Base-by-base conservation (phyloP, 2,797 vertebrate genomes). In the Alauda arvensis region DNA sequence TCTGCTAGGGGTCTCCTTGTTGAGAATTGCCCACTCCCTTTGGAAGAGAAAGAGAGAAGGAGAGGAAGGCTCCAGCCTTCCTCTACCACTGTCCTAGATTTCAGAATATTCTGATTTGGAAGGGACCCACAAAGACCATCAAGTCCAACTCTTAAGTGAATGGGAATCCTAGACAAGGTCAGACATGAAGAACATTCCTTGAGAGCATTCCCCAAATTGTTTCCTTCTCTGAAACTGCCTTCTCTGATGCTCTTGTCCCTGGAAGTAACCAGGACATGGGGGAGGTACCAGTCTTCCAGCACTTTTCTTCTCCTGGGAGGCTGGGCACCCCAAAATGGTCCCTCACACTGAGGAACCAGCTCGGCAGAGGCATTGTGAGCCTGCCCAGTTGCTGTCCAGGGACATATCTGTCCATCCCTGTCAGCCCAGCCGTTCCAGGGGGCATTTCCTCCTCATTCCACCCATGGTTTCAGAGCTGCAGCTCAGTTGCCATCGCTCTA, bases 401-500 rank as follows among this genome's bases (percentile, higher is more conserved):
- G 31, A 34, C 3, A 3, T 2, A 0, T 6, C 1, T 31, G 25
- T 43, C 86, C 33, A 4, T 59, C 60, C 65, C 21, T 2, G 0
- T 48, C 53, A 52, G 34, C 33, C 48, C 15, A 0, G n/a, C 79
- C 28, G 52, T 48, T 75, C 59, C 76, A 25, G 34, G 8, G 24
- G 6, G 17, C 45, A 8, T 71, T 83, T 42, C 62, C 51, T 7
- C 49, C 57, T 79, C 0, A 0, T 46, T 67, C 34, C 53, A 9
- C 55, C 12, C 12, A 2, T 0, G 2, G 5, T 75, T 67, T 63
- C 2, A 0, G 55, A 78, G 55, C 57, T n/a, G 21, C 5, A 0
- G n/a, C 55, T 83, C 39, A 18, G 23, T 26, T 52, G 31, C 49
- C 15, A 0, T 48, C 1, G 0, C 34, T 31, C 18, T 6, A 23